phyloP scores from a whole-genome alignment of 2,888 invertebrate species.

The Scaeva pyrastri region DNA sequence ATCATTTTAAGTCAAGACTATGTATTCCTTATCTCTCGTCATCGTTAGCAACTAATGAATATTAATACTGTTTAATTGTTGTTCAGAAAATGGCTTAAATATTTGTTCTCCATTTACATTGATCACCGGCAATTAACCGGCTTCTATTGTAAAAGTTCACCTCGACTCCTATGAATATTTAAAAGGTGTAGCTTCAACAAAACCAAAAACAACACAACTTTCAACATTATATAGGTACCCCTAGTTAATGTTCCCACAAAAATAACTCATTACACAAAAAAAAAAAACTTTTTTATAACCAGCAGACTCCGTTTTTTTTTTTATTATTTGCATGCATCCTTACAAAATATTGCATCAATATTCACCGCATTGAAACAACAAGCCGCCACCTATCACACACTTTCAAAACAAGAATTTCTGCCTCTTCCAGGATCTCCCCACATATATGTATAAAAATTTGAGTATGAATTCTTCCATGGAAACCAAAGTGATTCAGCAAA shows the following conservation, averaged over 20 bases:
- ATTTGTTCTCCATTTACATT: too few species aligned
- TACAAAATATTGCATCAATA: constrained; percentile 72
- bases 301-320: constrained; percentile 15
- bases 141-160: background rate
- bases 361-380: constrained; percentile 72
- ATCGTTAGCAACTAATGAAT: too few species aligned
- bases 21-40: too few species aligned
- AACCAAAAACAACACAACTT: constrained; percentile 10
- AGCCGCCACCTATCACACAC: constrained; percentile 57
- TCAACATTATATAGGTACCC: constrained; percentile 17
- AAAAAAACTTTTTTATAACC: constrained; percentile 51
- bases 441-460: background rate
- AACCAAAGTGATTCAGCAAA: constrained; percentile 69
- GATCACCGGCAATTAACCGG: background rate
- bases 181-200: background rate
- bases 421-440: background rate
- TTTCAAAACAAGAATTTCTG: constrained; percentile 22
- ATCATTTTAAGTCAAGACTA: too few species aligned
- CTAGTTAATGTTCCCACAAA: constrained; percentile 34
- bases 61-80: too few species aligned
- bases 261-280: constrained; percentile 65
- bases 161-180: background rate
- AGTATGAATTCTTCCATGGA: constrained; percentile 16
- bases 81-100: too few species aligned
- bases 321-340: constrained; percentile 70